These are phyloP conservation scores for Eleutherodactylus coqui DNA, from an alignment of 2,797 vertebrate genomes.

Conservation along the genomic window DNA sequence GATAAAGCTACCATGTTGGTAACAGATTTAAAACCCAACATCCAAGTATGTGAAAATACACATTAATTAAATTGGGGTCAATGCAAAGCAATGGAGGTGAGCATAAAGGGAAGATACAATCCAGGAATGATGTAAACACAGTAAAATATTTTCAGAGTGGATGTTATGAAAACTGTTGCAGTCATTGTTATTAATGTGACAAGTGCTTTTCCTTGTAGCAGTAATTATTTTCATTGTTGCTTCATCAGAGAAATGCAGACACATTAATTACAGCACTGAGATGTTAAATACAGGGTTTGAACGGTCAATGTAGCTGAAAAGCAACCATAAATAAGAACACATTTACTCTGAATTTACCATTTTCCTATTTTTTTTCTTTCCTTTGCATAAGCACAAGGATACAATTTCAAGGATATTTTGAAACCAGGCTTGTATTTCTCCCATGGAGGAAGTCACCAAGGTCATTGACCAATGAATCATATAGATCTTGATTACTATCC, in stretches of 20 bases:
- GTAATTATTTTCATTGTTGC: slow-evolving; percentile 43
- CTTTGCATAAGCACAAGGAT: neutral
- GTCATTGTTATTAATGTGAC: slow-evolving; percentile 26
- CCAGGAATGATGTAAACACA: neutral
- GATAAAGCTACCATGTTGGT: slow-evolving; percentile 32
- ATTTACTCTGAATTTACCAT: neutral
- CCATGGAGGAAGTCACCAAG: slow-evolving; percentile 4
- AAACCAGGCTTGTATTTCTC: slow-evolving; percentile 9
- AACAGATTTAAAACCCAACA: slow-evolving; percentile 31
- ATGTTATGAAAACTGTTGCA: neutral
- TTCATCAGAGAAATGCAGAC: slow-evolving; percentile 24
- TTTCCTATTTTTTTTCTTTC: neutral
- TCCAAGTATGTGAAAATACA: slow-evolving; percentile 18
- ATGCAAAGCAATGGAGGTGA: neutral
- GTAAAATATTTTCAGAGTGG: neutral
- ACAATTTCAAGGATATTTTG: neutral
- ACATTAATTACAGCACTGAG: slow-evolving; percentile 38
- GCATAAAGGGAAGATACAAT: neutral
- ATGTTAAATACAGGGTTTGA: neutral
- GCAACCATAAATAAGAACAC: neutral
- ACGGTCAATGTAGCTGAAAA: slow-evolving; percentile 15
- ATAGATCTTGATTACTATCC: slow-evolving; percentile 52
- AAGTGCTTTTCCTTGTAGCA: neutral
- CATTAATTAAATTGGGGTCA: slow-evolving; percentile 31
- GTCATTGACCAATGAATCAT: slow-evolving; percentile 39